A percentile compares a stretch with the other conserved stretches of the same genome.
These are phyloP conservation scores for Cheiracanthium punctorium DNA, from an alignment of 2,888 invertebrate species.

Conservation along the genomic window DNA sequence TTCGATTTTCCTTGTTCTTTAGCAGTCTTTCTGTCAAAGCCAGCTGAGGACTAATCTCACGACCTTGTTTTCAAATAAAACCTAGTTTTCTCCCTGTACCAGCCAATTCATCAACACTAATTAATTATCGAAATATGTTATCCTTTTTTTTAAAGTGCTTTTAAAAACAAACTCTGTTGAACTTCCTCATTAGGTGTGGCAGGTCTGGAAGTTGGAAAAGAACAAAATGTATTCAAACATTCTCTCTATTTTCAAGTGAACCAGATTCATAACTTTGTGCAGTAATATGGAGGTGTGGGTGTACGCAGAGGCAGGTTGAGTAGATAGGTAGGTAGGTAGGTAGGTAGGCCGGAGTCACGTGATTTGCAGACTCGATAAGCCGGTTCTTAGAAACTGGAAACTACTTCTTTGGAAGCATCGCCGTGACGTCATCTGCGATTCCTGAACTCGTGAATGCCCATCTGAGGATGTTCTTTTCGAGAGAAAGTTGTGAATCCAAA, in stretches of 20 bases:
- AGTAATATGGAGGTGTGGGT: conserved; percentile 31
- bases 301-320: conserved; percentile 30
- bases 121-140: not conserved
- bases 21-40: no score
- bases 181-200: conserved; percentile 36
- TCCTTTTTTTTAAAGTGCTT: not conserved
- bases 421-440: not conserved
- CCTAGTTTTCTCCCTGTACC: not conserved
- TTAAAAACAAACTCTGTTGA: not conserved
- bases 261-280: conserved; percentile 37
- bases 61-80: not conserved
- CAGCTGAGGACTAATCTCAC: no score
- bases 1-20: no score
- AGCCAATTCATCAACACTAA: not conserved
- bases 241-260: conserved; percentile 24
- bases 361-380: conserved; percentile 57
- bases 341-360: conserved; percentile 44
- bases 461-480: conserved; percentile 17
- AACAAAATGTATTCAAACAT: conserved; percentile 9
- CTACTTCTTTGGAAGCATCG: conserved; percentile 24
- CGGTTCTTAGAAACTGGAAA: conserved; percentile 53
- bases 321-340: conserved; percentile 20
- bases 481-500: not conserved
- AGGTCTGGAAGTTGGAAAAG: not conserved
- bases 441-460: not conserved